These are phyloP conservation scores for Pardosa pseudoannulata DNA, from an alignment of 2,888 invertebrate genomes.

Conservation along the genomic window DNA sequence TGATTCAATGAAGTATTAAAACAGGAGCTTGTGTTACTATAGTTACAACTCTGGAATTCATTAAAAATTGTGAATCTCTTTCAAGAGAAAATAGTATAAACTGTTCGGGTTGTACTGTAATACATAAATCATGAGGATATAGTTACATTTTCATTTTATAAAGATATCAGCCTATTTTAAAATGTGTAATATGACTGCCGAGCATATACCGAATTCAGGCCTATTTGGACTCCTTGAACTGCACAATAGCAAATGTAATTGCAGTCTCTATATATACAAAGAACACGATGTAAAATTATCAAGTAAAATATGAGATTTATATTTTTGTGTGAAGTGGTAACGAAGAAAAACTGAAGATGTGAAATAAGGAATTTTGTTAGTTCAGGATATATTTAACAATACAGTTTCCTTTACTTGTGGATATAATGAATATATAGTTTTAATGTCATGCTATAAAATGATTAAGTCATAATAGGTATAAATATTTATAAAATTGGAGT, in stretches of 20 bases:
- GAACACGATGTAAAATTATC: too few relatives aligned
- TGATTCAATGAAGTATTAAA: conserved; percentile 45
- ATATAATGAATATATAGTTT: too few relatives aligned
- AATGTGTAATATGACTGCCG: not conserved
- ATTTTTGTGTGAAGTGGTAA: too few relatives aligned
- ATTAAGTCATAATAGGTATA: too few relatives aligned
- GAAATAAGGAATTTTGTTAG: too few relatives aligned
- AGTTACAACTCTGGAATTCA: conserved; percentile 18
- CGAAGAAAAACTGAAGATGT: not conserved
- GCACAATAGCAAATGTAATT: not conserved
- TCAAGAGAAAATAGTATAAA: not conserved
- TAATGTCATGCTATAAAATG: too few relatives aligned
- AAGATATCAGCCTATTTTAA: not conserved
- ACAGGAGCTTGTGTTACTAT: conserved; percentile 57
- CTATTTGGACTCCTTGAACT: conserved; percentile 9
- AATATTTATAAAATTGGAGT: too few relatives aligned
- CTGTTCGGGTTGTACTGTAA: not conserved
- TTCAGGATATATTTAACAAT: too few relatives aligned
- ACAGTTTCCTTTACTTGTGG: too few relatives aligned
- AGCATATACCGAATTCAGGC: conserved; percentile 32
- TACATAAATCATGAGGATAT: not conserved
- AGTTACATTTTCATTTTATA: conserved; percentile 11
- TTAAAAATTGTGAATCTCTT: conserved; percentile 9
- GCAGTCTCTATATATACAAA: conserved; percentile 11
- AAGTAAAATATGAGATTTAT: too few relatives aligned